Percentiles rank a stretch among this genome's conserved stretches.
These are phyloP conservation scores for Andricus curvator DNA, from an alignment of 2,888 invertebrate genomes.

Conservation along the genomic window DNA sequence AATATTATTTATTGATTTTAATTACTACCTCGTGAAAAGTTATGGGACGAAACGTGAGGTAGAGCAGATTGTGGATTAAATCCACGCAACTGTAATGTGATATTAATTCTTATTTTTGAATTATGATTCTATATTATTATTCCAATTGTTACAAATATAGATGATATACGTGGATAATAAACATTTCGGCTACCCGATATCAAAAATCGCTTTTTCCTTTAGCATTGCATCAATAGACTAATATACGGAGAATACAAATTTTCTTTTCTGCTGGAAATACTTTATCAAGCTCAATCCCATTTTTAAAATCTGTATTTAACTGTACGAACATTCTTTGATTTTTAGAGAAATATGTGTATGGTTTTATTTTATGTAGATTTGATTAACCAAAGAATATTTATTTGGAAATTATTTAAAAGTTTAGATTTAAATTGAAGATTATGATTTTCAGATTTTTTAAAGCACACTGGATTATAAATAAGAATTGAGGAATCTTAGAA, in stretches of 20 bases:
- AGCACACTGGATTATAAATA: background rate
- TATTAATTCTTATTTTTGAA: background rate
- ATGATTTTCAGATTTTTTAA: too few relatives aligned
- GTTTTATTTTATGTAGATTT: too few relatives aligned
- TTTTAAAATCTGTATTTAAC: too few relatives aligned
- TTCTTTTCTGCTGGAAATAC: background rate
- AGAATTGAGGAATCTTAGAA: background rate
- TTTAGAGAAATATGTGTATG: too few relatives aligned
- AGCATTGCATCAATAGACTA: background rate
- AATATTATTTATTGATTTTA: constrained; percentile 7
- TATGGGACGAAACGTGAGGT: background rate
- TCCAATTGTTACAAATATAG: background rate
- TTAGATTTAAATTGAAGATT: background rate
- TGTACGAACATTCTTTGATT: too few relatives aligned
- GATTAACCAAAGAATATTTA: background rate
- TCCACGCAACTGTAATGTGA: constrained; percentile 30
- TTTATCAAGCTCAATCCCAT: background rate
- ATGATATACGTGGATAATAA: constrained; percentile 21
- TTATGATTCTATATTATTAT: background rate
- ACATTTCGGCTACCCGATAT: background rate
- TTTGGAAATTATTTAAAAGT: background rate
- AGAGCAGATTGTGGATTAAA: constrained; percentile 4
- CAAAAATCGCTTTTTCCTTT: background rate
- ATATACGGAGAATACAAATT: background rate
- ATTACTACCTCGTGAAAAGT: background rate